phyloP scores from a whole-genome alignment of 2,888 invertebrate genomes.

The Lasioglossum oenotherae region DNA sequence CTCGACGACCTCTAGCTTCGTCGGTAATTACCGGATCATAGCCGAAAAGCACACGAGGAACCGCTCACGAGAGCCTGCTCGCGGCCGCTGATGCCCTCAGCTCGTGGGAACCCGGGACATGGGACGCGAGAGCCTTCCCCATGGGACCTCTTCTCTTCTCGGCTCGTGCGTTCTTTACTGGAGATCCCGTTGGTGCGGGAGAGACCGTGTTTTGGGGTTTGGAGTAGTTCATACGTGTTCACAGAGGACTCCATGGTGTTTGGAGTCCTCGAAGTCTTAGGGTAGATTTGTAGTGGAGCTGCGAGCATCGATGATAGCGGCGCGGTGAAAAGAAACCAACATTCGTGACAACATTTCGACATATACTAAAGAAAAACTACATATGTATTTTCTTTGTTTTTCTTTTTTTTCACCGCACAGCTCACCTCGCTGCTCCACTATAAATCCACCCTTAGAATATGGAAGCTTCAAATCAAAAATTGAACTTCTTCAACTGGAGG shows the following conservation, averaged over 20 bases:
- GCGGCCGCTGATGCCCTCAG: slow-evolving; percentile 45
- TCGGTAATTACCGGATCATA: slow-evolving; percentile 79
- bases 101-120: slow-evolving; percentile 65
- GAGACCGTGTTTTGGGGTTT: not conserved
- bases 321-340: too few relatives aligned
- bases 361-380: too few relatives aligned
- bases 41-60: slow-evolving; percentile 71
- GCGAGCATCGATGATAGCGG: too few relatives aligned
- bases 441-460: too few relatives aligned
- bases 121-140: slow-evolving; percentile 7
- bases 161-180: not conserved
- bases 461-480: not conserved
- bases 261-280: not conserved
- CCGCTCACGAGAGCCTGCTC: slow-evolving; percentile 7
- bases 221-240: not conserved
- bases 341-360: too few relatives aligned
- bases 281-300: too few relatives aligned
- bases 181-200: not conserved
- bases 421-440: too few relatives aligned
- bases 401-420: too few relatives aligned
- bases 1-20: slow-evolving; percentile 77
- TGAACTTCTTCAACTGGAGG: not conserved
- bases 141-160: not conserved
- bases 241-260: not conserved
- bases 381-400: too few relatives aligned